A percentile compares a stretch with the other conserved stretches of the same genome.
Evolutionary conservation across 2,113 vertebrate genomes (phyloP).

Genomic region (Anhinga anhinga): DNA sequence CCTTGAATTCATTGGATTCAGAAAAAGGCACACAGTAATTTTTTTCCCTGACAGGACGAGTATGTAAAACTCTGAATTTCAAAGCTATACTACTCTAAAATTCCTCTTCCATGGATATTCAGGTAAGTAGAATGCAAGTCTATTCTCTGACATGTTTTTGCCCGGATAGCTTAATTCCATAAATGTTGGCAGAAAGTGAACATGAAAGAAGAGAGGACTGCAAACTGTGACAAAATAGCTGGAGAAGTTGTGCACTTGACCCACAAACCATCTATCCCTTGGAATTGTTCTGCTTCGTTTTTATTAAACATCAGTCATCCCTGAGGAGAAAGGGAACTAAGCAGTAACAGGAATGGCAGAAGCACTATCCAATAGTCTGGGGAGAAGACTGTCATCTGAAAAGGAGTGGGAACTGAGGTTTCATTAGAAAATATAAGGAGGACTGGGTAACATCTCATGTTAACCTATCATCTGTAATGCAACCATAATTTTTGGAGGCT

Average conservation of each 20-base stretch:
- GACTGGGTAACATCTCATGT: neutral
- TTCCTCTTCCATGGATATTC: neutral
- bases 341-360: neutral
- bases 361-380: neutral
- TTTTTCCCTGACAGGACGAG: neutral
- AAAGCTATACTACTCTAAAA: neutral
- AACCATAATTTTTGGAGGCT: neutral
- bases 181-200: neutral
- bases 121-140: neutral
- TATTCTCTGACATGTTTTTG: neutral
- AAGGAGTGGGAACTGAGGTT: neutral
- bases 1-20: neutral
- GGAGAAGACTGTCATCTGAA: neutral
- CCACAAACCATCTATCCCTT: neutral
- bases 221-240: neutral
- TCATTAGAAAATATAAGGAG: neutral
- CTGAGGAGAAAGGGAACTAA: neutral
- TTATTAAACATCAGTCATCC: neutral
- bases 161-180: neutral
- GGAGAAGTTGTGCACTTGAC: neutral
- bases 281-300: neutral
- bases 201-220: neutral
- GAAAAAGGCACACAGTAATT: neutral
- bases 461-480: neutral
- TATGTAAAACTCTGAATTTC: neutral